phyloP scores from a whole-genome alignment of 2,888 invertebrate genomes.

The Trichacis sp. region DNA sequence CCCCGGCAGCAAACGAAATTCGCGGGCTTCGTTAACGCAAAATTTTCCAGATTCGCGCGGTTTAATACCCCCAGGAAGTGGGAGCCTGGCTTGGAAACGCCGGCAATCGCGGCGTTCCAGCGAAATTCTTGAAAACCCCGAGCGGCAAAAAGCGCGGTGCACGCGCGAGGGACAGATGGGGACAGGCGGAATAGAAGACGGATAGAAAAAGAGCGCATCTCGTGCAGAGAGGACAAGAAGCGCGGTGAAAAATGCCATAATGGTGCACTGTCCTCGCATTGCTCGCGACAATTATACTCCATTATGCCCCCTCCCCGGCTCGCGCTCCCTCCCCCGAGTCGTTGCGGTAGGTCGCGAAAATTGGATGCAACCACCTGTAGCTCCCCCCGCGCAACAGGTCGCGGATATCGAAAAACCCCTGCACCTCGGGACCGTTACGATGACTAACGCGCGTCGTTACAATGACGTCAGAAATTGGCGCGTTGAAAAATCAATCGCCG shows the following conservation, averaged over 20 bases:
- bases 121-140: constrained; percentile 62
- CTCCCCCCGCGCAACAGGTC: not conserved
- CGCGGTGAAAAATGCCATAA: constrained; percentile 67
- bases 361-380: constrained; percentile 1
- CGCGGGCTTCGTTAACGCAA: constrained; percentile 27
- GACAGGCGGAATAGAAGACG: constrained; percentile 48
- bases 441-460: constrained; percentile 65
- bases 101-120: constrained; percentile 57
- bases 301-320: constrained; percentile 56
- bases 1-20: constrained; percentile 37
- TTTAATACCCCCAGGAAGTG: constrained; percentile 15
- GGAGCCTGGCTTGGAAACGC: not conserved
- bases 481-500: constrained; percentile 39
- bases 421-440: constrained; percentile 55
- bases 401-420: constrained; percentile 31
- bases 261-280: constrained; percentile 69
- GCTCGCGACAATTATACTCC: constrained; percentile 68
- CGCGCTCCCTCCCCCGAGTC: constrained; percentile 35
- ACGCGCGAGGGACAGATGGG: constrained; percentile 43
- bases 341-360: constrained; percentile 65
- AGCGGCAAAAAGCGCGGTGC: constrained; percentile 49
- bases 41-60: constrained; percentile 38
- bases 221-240: constrained; percentile 52
- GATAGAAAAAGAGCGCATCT: constrained; percentile 43
- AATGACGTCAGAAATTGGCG: constrained; percentile 58